These are phyloP conservation scores for Ypsolopha sequella DNA, from an alignment of 2,888 invertebrate genomes.

Conservation along the genomic window DNA sequence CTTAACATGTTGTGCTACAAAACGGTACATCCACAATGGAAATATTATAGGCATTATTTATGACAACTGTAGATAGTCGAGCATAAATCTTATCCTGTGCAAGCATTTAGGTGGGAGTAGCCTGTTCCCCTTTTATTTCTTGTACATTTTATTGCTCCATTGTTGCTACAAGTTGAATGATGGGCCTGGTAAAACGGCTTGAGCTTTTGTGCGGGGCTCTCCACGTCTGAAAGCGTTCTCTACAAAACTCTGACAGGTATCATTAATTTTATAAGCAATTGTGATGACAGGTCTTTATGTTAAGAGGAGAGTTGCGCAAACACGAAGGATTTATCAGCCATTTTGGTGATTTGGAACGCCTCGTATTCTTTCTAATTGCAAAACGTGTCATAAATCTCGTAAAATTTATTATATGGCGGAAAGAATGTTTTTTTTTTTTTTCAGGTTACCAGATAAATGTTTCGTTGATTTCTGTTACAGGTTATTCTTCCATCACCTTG, in stretches of 20 bases:
- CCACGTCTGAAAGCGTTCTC: constrained; percentile 25
- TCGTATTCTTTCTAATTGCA: too few species aligned
- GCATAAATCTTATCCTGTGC: constrained; percentile 3
- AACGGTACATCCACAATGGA: background rate
- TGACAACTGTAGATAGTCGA: constrained; percentile 1
- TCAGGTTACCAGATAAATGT: too few species aligned
- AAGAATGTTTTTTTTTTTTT: too few species aligned
- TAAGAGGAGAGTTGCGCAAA: constrained; percentile 5
- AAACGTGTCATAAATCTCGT: too few species aligned
- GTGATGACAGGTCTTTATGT: constrained; percentile 16
- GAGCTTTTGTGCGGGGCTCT: background rate
- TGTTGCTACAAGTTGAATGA: constrained; percentile 39
- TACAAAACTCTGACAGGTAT: constrained; percentile 38
- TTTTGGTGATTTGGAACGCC: constrained; percentile 4
- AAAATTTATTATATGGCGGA: too few species aligned
- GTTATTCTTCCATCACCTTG: too few species aligned
- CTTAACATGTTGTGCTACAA: too few species aligned
- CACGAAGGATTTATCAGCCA: constrained; percentile 17
- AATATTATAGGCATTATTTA: constrained; percentile 1
- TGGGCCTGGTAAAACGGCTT: constrained; percentile 15
- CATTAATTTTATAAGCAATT: constrained; percentile 37
- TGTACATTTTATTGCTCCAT: constrained; percentile 48
- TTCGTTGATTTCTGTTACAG: too few species aligned
- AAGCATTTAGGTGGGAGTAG: constrained; percentile 1
- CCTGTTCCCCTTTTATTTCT: constrained; percentile 9